Evolutionary conservation across 2,797 vertebrate genomes (phyloP), one percentile per base, ranked within the genome.

Genomic region (Etheostoma nigrum): DNA sequence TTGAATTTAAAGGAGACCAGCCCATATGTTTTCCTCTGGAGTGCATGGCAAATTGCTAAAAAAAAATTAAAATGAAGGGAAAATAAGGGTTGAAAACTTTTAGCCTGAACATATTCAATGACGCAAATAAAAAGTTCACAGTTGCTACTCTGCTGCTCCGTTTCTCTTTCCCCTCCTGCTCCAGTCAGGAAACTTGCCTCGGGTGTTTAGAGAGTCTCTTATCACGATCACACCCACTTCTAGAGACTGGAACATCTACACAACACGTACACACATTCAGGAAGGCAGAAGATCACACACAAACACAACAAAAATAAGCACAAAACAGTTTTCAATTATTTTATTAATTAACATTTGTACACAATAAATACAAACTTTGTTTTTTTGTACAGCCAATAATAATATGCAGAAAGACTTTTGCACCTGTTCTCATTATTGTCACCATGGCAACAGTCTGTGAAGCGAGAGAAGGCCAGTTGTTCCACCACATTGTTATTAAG

Each of bases 321-420:
- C 36, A 11, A 40, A 11, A 11, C 36, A 4, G 10, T 12, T 95
- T 91, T 82, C 81, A 76, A 88, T 90, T 88, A 65, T 96, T 97
- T 98, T 97, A 97, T 99, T 99, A 98, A 98, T 97, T 96, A 98
- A 99, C 96, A 97, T 97, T 98, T 98, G 96, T 99, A 99, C 97
- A 99, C 97, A 99, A 99, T 99, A 99, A 99, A 99, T 99, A 99
- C 97, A 99, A 98, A 99, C 95, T 96, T 97, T 96, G 95, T 85
- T 96, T 96, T 96, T 97, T 97, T 97, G 96, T 97, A 98, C 96
- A 98, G 96, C 96, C 85, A 90, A 91, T 97, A 96, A 95, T 96
- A 96, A 95, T 97, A 97, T 96, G 96, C 95, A 96, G 92, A 94
- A 93, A 92, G 95, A 96, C 94, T 92, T 94, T 91, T 88, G 94